Percentiles rank a stretch among this genome's conserved stretches.
Conservation (phyloP, 2,888 invertebrate species). For the Idaea aversata region DNA sequence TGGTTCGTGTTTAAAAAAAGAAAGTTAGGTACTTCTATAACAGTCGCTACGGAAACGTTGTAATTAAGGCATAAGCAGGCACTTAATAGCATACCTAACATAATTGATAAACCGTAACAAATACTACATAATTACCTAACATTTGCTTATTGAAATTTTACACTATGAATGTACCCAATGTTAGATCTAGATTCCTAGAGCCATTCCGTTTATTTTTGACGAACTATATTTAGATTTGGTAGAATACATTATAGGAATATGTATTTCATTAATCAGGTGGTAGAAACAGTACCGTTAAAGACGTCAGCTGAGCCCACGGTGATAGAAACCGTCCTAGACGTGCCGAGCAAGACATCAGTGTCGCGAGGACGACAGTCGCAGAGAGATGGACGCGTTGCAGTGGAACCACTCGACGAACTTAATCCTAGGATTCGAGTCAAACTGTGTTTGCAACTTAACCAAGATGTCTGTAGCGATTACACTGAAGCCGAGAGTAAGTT, state of each 20-base stretch:
- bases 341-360: slow-evolving; percentile 59
- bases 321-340: slow-evolving; percentile 85
- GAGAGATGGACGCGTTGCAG: slow-evolving; percentile 75
- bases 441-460: slow-evolving; percentile 89
- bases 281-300: slow-evolving; percentile 86
- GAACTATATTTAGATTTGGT: no score
- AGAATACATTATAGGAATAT: no score
- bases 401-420: slow-evolving; percentile 81
- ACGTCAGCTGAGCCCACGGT: slow-evolving; percentile 86
- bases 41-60: neutral
- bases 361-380: slow-evolving; percentile 37
- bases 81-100: neutral
- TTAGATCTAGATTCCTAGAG: no score
- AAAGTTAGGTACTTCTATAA: neutral
- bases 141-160: no score
- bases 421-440: slow-evolving; percentile 88
- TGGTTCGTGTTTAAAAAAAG: neutral
- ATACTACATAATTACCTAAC: no score
- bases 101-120: no score
- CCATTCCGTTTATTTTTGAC: no score
- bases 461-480: slow-evolving; percentile 91
- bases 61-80: neutral
- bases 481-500: slow-evolving; percentile 91
- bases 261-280: slow-evolving; percentile 67
- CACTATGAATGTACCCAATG: no score